Percentiles rank a stretch among this genome's conserved stretches.
These are phyloP conservation scores for Rhagonycha fulva DNA, from an alignment of 2,888 invertebrate species.

Conservation along the genomic window DNA sequence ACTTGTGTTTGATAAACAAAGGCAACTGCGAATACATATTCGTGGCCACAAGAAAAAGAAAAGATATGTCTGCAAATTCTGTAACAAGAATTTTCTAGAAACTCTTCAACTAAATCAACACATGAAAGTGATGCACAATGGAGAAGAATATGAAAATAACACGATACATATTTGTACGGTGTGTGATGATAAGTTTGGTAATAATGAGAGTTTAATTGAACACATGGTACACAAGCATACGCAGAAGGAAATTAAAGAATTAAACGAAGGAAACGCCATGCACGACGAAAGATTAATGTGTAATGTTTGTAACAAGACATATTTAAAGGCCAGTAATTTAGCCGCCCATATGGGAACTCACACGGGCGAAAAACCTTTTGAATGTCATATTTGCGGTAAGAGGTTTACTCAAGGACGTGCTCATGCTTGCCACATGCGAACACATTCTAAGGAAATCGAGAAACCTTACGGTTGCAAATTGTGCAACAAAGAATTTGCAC, in stretches of 20 bases:
- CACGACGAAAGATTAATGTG: slow-evolving; percentile 32
- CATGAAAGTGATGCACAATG: slow-evolving; percentile 16
- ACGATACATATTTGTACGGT: slow-evolving; percentile 29
- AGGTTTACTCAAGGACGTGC: slow-evolving; percentile 43
- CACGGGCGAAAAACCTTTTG: slow-evolving; percentile 39
- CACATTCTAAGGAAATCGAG: slow-evolving; percentile 35
- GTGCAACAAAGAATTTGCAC: slow-evolving; percentile 39
- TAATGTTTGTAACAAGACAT: slow-evolving; percentile 40
- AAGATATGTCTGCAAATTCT: slow-evolving; percentile 19
- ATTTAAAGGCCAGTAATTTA: slow-evolving; percentile 42
- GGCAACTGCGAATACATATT: slow-evolving; percentile 27
- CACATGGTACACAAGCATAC: slow-evolving; percentile 35
- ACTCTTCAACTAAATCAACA: slow-evolving; percentile 25
- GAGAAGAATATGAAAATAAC: slow-evolving; percentile 8
- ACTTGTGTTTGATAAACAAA: slow-evolving; percentile 24
- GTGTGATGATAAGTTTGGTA: slow-evolving; percentile 31
- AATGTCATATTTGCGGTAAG: slow-evolving; percentile 41
- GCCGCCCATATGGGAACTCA: slow-evolving; percentile 44
- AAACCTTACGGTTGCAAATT: slow-evolving; percentile 34
- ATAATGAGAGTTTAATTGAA: slow-evolving; percentile 31
- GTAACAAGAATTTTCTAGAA: slow-evolving; percentile 26
- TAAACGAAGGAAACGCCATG: neutral
- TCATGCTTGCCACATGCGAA: slow-evolving; percentile 42
- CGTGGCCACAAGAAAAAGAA: slow-evolving; percentile 22
- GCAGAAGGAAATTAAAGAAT: slow-evolving; percentile 21